A percentile compares a stretch with the other conserved stretches of the same genome.
Evolutionary conservation across 2,888 invertebrate species (phyloP).

Genomic region (Eupithecia abbreviata): DNA sequence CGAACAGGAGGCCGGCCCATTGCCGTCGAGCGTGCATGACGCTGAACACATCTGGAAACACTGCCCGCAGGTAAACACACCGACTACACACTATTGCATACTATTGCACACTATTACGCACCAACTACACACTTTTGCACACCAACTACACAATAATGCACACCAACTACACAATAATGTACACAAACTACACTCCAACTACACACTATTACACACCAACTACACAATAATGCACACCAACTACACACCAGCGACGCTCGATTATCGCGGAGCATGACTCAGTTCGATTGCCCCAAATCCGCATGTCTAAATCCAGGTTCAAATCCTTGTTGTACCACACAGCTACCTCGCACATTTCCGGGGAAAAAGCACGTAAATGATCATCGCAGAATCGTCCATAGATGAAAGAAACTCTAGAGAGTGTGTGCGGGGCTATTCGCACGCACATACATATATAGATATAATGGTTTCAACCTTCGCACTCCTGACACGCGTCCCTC

Average conservation of each 20-base stretch:
- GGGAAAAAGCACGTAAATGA: neutral
- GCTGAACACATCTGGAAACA: constrained; percentile 90
- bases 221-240: too few relatives aligned
- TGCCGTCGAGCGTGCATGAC: constrained; percentile 93
- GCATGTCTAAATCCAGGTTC: neutral
- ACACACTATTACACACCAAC: too few relatives aligned
- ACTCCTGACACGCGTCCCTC: too few relatives aligned
- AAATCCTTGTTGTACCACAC: neutral
- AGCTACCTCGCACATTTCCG: neutral
- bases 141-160: too few relatives aligned
- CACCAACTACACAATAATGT: neutral
- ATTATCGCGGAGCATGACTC: neutral
- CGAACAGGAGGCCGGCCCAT: constrained; percentile 76
- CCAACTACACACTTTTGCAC: too few relatives aligned
- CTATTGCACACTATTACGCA: neutral
- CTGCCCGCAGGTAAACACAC: constrained; percentile 88
- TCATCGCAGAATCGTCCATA: neutral
- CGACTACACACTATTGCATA: neutral
- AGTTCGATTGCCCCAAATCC: neutral
- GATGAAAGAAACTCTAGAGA: too few relatives aligned
- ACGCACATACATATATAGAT: too few relatives aligned
- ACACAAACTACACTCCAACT: too few relatives aligned
- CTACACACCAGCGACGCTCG: neutral
- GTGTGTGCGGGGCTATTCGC: too few relatives aligned
- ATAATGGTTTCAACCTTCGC: too few relatives aligned